Evolutionary conservation across 2,797 vertebrate species (phyloP).

Genomic region (Enteromius mattozi): DNA sequence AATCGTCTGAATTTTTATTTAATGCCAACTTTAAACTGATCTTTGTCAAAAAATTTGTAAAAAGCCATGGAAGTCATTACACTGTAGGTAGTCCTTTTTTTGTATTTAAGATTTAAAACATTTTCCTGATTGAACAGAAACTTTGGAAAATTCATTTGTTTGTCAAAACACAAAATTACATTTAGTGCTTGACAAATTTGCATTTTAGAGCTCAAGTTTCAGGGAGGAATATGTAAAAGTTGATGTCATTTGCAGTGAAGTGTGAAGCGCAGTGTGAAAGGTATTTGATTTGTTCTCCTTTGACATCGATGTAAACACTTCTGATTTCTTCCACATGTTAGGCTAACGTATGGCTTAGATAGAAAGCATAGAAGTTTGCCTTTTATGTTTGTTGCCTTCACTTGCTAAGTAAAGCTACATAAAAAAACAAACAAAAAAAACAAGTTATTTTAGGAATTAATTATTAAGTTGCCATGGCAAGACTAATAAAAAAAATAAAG

Average conservation of each 20-base stretch:
- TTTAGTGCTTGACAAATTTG: conserved; percentile 14
- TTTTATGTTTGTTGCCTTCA: too few species aligned
- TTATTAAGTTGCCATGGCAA: background rate
- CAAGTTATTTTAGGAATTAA: background rate
- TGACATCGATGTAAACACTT: conserved; percentile 39
- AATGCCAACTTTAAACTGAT: background rate
- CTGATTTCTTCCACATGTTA: conserved; percentile 33
- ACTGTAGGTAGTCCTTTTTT: background rate
- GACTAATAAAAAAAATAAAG: background rate
- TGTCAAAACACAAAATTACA: background rate
- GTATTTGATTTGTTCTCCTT: conserved; percentile 20
- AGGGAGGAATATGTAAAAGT: background rate
- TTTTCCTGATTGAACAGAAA: background rate
- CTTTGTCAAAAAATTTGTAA: background rate
- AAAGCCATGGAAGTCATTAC: background rate
- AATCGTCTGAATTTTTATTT: background rate
- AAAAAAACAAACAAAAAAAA: too few species aligned
- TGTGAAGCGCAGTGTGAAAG: conserved; percentile 6
- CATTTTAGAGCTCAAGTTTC: conserved; percentile 22
- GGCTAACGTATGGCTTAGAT: conserved; percentile 5
- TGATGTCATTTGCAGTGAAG: conserved; percentile 34
- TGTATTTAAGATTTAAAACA: background rate
- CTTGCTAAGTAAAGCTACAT: too few species aligned
- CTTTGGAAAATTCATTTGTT: conserved; percentile 9
- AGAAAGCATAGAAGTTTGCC: too few species aligned